Percentiles rank a stretch among this genome's conserved stretches.
phyloP scores from a whole-genome alignment of 2,797 vertebrate species.

The Chiroxiphia lanceolata region DNA sequence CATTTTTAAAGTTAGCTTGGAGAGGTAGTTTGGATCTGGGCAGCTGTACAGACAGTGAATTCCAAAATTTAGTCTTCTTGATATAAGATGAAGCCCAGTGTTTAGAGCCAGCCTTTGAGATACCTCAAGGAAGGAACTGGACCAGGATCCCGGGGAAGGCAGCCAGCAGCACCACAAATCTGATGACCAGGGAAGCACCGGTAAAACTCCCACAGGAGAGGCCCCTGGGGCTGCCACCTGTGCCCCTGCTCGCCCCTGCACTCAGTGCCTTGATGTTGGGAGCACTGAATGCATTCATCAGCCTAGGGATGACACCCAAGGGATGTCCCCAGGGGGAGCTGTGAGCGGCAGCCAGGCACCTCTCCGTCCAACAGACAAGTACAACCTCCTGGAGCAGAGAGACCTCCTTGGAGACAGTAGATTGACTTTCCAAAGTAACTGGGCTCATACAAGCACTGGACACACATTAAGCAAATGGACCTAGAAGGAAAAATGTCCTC shows the following conservation, averaged over 20 bases:
- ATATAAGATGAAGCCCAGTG: background rate
- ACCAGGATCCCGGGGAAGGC: background rate
- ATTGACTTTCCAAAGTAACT: background rate
- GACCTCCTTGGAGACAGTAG: background rate
- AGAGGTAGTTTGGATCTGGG: background rate
- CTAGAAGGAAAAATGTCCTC: background rate
- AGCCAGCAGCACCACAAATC: background rate
- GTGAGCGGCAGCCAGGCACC: background rate
- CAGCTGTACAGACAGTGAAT: background rate
- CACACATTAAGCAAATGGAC: accelerated
- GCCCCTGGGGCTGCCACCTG: accelerated
- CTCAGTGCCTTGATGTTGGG: background rate
- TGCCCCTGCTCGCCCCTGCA: accelerated
- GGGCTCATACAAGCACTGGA: background rate
- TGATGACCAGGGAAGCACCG: background rate
- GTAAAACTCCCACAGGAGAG: background rate
- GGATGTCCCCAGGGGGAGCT: background rate
- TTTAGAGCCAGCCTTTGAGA: background rate
- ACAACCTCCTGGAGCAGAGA: background rate
- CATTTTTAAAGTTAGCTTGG: background rate
- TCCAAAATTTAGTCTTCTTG: background rate
- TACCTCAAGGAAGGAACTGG: background rate
- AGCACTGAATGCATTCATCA: background rate
- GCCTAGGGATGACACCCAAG: accelerated
- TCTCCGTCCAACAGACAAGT: accelerated